phyloP scores from a whole-genome alignment of 2,888 invertebrate species.

The Xanthia togata region DNA sequence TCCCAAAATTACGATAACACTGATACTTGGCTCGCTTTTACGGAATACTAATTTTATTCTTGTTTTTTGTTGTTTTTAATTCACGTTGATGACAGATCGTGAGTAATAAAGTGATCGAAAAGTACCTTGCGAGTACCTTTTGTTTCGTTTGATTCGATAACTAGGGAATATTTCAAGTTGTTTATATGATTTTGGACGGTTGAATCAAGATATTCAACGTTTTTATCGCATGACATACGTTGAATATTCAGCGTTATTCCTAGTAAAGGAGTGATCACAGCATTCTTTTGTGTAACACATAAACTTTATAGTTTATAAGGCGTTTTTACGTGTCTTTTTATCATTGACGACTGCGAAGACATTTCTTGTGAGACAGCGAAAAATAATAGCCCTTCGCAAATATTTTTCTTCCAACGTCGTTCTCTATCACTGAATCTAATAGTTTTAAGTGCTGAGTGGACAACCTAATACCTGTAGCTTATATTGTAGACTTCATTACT shows the following conservation, averaged over 20 bases:
- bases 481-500: background rate
- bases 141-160: conserved; percentile 32
- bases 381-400: background rate
- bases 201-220: conserved; percentile 44
- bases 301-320: conserved; percentile 21
- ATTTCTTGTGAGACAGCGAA: background rate
- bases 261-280: conserved; percentile 47
- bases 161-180: conserved; percentile 44
- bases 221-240: conserved; percentile 44
- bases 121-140: background rate
- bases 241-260: conserved; percentile 56
- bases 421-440: background rate
- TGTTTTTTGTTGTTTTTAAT: conserved; percentile 37
- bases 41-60: conserved; percentile 75
- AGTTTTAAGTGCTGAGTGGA: background rate
- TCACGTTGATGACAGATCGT: conserved; percentile 44
- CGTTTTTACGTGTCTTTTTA: conserved; percentile 10
- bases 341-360: background rate
- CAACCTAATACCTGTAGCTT: background rate
- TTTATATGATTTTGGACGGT: conserved; percentile 31
- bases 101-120: conserved; percentile 25
- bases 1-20: conserved; percentile 77
- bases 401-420: background rate
- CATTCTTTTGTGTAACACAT: conserved; percentile 34
- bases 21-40: conserved; percentile 63